These are phyloP conservation scores for Eupristina koningsbergeri DNA, from an alignment of 1,140 invertebrate genomes.

Conservation along the genomic window DNA sequence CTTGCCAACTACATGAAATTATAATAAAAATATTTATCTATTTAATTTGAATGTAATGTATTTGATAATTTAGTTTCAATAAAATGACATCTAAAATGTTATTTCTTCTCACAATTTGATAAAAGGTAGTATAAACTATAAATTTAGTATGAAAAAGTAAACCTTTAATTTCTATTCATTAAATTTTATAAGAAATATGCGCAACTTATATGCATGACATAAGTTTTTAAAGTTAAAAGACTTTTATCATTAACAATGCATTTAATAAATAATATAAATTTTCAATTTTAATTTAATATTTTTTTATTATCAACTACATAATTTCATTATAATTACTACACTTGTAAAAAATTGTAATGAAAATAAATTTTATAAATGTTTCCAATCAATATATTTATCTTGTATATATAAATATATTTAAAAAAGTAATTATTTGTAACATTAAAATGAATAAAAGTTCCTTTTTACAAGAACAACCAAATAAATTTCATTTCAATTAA, in stretches of 20 bases:
- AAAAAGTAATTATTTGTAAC: not conserved
- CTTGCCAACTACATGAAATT: not conserved
- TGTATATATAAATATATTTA: not conserved
- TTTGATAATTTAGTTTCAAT: not conserved
- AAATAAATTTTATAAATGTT: too few relatives aligned
- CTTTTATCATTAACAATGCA: conserved; percentile 5
- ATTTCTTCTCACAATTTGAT: not conserved
- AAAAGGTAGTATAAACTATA: not conserved
- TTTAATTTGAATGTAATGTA: not conserved
- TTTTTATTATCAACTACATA: too few relatives aligned
- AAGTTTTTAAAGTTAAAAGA: not conserved
- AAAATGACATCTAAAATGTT: not conserved
- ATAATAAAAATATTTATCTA: not conserved
- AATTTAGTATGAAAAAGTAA: not conserved
- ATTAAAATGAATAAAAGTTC: conserved; percentile 7
- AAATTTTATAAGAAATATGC: not conserved
- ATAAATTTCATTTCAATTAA: conserved; percentile 3
- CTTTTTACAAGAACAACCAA: not conserved
- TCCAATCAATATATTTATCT: not conserved
- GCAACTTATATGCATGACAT: not conserved
- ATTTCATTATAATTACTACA: too few relatives aligned
- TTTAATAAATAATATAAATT: not conserved
- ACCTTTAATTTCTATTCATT: not conserved
- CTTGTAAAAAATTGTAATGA: too few relatives aligned
- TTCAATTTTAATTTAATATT: too few relatives aligned